Conservation (phyloP, 2,797 vertebrate species). For the Cirrhinus mrigala region DNA sequence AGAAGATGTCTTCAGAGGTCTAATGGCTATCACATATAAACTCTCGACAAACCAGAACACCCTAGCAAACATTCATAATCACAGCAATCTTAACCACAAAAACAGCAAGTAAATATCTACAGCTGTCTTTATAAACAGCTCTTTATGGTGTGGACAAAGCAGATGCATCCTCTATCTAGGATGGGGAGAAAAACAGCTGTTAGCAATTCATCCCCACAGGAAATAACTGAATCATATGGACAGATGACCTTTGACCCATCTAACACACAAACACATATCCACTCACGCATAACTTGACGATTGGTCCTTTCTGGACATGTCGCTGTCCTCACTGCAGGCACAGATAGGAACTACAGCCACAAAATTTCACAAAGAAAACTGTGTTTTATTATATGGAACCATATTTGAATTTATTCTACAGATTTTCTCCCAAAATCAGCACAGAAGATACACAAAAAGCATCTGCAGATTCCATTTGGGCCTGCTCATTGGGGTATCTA, state of each 20-base stretch:
- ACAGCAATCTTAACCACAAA: background rate
- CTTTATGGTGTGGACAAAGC: background rate
- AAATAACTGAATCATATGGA: slow-evolving; percentile 54
- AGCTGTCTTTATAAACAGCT: background rate
- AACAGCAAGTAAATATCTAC: background rate
- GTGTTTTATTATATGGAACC: background rate
- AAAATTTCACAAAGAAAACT: background rate
- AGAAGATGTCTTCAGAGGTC: background rate
- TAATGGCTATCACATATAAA: background rate
- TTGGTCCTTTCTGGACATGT: background rate
- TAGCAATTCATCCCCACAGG: slow-evolving; percentile 30
- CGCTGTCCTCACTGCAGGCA: background rate
- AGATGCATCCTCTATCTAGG: slow-evolving; percentile 45
- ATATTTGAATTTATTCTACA: slow-evolving; percentile 7
- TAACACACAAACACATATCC: slow-evolving; percentile 21
- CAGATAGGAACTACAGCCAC: background rate
- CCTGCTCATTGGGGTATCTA: background rate
- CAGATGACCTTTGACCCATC: slow-evolving; percentile 40
- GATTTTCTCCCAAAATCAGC: background rate
- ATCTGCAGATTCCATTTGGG: slow-evolving; percentile 3
- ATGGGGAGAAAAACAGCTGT: slow-evolving; percentile 41
- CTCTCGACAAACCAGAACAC: background rate
- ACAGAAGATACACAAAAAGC: background rate
- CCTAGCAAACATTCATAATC: background rate
- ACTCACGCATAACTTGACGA: background rate